Percentiles rank a stretch among this genome's conserved stretches.
These are phyloP conservation scores for Cephus pygmeus DNA, from an alignment of 2,888 invertebrate species.

Conservation along the genomic window DNA sequence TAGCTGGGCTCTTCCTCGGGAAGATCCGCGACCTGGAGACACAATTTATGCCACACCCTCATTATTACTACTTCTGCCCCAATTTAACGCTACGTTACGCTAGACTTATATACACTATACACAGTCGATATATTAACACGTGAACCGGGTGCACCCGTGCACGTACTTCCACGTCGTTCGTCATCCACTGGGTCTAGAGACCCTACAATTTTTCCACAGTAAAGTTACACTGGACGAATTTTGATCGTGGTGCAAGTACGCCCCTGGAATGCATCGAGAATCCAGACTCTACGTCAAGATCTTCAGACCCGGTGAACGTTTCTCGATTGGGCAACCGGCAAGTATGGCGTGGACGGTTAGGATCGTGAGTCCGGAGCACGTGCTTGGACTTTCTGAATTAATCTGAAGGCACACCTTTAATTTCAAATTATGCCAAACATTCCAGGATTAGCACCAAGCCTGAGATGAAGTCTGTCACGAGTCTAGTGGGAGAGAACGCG, in stretches of 20 bases:
- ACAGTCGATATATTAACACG: background rate
- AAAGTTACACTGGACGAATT: background rate
- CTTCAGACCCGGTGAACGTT: background rate
- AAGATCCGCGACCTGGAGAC: slow-evolving; percentile 34
- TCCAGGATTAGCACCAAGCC: background rate
- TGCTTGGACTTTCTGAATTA: background rate
- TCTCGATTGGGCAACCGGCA: background rate
- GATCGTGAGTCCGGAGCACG: background rate
- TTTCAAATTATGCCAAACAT: background rate
- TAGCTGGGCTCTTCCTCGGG: slow-evolving; percentile 36
- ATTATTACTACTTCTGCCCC: background rate
- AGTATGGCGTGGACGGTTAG: background rate
- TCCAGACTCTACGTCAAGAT: background rate
- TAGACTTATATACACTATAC: background rate
- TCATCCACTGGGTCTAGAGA: background rate
- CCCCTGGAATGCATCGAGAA: background rate
- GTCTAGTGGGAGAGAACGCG: background rate
- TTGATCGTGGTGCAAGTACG: background rate
- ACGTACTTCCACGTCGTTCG: background rate
- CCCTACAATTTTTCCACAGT: background rate
- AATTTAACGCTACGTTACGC: background rate
- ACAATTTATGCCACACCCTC: background rate
- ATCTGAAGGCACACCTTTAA: background rate
- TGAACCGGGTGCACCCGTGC: background rate
- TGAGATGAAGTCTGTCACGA: background rate